These are phyloP conservation scores for Tipula vernalis DNA, from an alignment of 2,888 invertebrate genomes.

Conservation along the genomic window DNA sequence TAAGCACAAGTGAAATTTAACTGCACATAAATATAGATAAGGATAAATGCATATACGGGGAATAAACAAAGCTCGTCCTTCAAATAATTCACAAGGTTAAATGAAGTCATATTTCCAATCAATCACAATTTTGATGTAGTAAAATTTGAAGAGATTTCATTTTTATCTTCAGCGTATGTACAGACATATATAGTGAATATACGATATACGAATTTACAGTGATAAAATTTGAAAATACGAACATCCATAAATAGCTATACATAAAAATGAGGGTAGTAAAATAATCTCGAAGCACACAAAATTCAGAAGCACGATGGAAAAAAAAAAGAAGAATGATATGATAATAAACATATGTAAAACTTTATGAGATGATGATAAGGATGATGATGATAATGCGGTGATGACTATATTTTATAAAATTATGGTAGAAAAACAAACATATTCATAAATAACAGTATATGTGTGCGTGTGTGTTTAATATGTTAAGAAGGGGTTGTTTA, in stretches of 20 bases:
- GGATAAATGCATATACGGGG: background rate
- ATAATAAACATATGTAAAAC: background rate
- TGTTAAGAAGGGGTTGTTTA: background rate
- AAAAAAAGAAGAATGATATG: background rate
- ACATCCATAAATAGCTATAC: background rate
- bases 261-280: background rate
- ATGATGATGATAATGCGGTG: background rate
- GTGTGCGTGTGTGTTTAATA: background rate
- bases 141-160: background rate
- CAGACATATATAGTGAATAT: background rate
- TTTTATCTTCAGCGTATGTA: background rate
- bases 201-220: background rate
- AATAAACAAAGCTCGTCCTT: background rate
- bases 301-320: background rate
- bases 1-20: background rate
- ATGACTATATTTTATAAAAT: constrained; percentile 4
- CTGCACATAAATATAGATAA: background rate
- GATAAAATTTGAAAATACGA: background rate
- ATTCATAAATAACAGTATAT: background rate
- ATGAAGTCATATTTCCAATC: background rate
- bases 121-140: background rate
- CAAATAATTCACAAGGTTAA: background rate
- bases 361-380: background rate
- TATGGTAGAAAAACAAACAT: background rate
- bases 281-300: background rate